Evolutionary conservation across 2,113 vertebrate species (phyloP), one percentile per base, ranked within the genome.

Genomic region (Notarius lentiginosus): DNA sequence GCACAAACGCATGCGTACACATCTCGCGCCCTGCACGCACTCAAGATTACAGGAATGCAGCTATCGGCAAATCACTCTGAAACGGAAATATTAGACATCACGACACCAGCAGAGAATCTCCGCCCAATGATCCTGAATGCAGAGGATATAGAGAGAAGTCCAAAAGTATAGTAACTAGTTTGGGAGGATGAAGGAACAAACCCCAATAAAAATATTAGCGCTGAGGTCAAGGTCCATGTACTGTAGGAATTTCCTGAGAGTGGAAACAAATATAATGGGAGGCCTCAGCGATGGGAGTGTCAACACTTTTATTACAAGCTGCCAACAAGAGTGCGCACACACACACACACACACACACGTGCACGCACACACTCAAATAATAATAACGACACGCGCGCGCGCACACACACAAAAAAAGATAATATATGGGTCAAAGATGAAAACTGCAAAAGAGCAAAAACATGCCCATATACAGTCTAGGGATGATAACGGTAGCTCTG

Each of bases 1-100:
- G 30, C 68, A 66, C 66, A 82, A 75, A 81, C 84, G 89, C 87
- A 86, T 72, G 61, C 66, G 88, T n/a, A 88, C 58, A 89, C 34
- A 76, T 47, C 58, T 77, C 77, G 63, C 79, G 49, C 60, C 55
- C 77, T 56, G 27, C 34, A 85, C 56, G 77, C 24, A 56, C 24
- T 15, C 14, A 30, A 63, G 30, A 56, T 61, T 3, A 72, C 41
- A 49, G 72, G 72, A 81, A 70, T 58, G 56, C 34, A 22, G 34
- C 55, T 51, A 60, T 85, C 47, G 79, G 49, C 53, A 79, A 79
- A 66, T 79, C 75, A 85, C 49, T 49, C 18, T 55, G 61, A 79
- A 60, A 73, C 7, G 24, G 53, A 60, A n/a, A 81, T 80, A 85
- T 65, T 34, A 85, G 66, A 66, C 2, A 55, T 66, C 60, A 27